A percentile compares a stretch with the other conserved stretches of the same genome.
These are phyloP conservation scores for Amphiprion percula DNA, from an alignment of 2,113 vertebrate species.

Conservation along the genomic window DNA sequence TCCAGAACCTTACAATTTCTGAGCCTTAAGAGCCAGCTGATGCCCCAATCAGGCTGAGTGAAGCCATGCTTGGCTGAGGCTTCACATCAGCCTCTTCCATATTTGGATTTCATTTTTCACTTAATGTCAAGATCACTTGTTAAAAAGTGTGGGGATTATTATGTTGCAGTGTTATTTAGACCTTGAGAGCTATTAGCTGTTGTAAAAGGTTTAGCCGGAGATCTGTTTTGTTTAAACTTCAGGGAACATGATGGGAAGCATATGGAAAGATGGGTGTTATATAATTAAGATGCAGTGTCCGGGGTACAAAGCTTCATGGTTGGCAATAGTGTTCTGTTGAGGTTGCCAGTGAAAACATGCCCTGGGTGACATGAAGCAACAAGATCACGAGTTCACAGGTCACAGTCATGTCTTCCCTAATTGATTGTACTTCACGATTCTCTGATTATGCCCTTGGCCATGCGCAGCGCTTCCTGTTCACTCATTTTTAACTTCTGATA, in stretches of 20 bases:
- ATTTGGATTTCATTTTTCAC: slow-evolving; percentile 16
- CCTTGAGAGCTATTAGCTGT: background rate
- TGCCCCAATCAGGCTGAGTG: background rate
- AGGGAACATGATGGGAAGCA: background rate
- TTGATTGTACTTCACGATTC: too few relatives aligned
- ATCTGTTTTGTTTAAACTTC: background rate
- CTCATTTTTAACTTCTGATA: background rate
- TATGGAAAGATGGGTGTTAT: background rate
- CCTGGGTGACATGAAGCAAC: background rate
- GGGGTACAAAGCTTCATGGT: background rate
- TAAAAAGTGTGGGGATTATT: background rate
- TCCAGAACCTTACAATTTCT: background rate
- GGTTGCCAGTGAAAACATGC: slow-evolving; percentile 17
- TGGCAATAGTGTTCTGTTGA: background rate
- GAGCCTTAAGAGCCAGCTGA: background rate
- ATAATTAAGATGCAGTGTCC: background rate
- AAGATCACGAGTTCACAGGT: background rate
- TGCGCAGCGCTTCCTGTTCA: background rate
- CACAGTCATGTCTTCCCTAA: background rate
- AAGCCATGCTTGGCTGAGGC: background rate
- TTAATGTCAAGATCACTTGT: slow-evolving; percentile 1
- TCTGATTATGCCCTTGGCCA: too few relatives aligned
- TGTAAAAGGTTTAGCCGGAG: background rate
- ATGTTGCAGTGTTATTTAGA: background rate
- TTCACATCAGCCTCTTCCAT: background rate